Base-by-base conservation (phyloP, 1,140 invertebrate genomes). In the Zaprionus taronus region DNA sequence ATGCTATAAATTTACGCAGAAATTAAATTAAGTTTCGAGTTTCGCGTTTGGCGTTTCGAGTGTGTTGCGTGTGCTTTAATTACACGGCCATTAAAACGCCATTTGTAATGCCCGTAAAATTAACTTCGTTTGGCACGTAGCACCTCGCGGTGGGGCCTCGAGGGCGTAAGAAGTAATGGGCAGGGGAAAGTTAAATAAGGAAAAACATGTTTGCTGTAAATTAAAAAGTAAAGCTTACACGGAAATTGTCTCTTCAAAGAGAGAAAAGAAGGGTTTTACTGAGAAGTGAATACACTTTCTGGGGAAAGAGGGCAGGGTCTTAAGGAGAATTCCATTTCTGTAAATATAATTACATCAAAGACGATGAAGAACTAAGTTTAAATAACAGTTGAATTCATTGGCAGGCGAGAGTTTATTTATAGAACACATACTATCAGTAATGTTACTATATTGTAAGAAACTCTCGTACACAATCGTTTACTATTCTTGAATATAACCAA, bases 51-150 rank as follows among this genome's bases (percentile, higher is more conserved):
- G 41, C 7, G 3, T 7, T 47, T 47, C 41, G n/a, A 47, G 41
- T 47, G 77, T 78, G 77, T 78, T 77, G 74, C 77, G 68, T 68
- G 73, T 41, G 69, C 74, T 81, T 79, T 73, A 80, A 83, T 77
- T 83, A 84, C 76, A 28, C 12, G 12, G 34, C 56, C 64, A 73
- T 73, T 68, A 73, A 73, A 67, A 56, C 7, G 61, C 20, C 65
- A 68, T 76, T 76, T 71, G 41, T 60, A 71, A 76, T 72, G 62
- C 15, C 55, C 68, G 71, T 65, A 62, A 86, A 86, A 73, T 74
- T 58, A 87, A 72, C 68, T 87, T 87, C 44, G 71, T 80, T 80
- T 77, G 44, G 55, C 41, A 47, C n/a, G 41, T 47, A 47, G n/a
- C 41, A 47, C 41, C 41, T 47, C 41, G 41, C 41, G 6, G 41